Conservation (phyloP, 2,888 invertebrate species). For the Agrochola macilenta region DNA sequence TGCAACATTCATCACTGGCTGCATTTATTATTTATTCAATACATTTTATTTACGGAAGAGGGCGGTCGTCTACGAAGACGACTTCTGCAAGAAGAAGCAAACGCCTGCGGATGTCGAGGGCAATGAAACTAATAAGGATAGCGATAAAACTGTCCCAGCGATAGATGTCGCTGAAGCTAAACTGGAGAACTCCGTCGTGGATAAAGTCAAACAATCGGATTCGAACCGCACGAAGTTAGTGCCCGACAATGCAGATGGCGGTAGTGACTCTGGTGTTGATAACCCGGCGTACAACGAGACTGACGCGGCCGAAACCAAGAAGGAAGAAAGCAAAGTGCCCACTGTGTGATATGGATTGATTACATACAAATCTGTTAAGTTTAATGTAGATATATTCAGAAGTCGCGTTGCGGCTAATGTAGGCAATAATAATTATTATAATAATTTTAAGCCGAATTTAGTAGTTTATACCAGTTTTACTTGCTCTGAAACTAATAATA, state of each 20-base stretch:
- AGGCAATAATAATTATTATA: slow-evolving; percentile 42
- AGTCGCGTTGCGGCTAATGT: slow-evolving; percentile 8
- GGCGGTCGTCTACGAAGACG: slow-evolving; percentile 86
- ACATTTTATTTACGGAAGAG: slow-evolving; percentile 91
- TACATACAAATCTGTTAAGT: slow-evolving; percentile 52
- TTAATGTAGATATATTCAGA: slow-evolving; percentile 64
- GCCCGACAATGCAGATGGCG: slow-evolving; percentile 83
- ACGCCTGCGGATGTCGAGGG: slow-evolving; percentile 81
- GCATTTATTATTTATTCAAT: slow-evolving; percentile 93
- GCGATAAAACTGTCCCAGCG: slow-evolving; percentile 69
- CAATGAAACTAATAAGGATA: slow-evolving; percentile 74
- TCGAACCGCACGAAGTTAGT: slow-evolving; percentile 71
- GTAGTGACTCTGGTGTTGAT: slow-evolving; percentile 87
- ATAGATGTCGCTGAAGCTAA: slow-evolving; percentile 78
- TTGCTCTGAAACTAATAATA: not conserved
- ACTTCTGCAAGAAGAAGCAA: slow-evolving; percentile 91
- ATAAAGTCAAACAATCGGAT: slow-evolving; percentile 63
- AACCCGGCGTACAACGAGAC: slow-evolving; percentile 85
- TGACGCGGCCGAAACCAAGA: slow-evolving; percentile 75
- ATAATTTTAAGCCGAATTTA: slow-evolving; percentile 59
- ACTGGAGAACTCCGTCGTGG: slow-evolving; percentile 57
- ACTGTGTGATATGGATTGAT: slow-evolving; percentile 65
- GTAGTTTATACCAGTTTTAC: slow-evolving; percentile 23
- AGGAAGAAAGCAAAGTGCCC: slow-evolving; percentile 71
- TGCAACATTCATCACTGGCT: slow-evolving; percentile 91